phyloP scores from a whole-genome alignment of 2,888 invertebrate genomes.

The Nyleta sp. region DNA sequence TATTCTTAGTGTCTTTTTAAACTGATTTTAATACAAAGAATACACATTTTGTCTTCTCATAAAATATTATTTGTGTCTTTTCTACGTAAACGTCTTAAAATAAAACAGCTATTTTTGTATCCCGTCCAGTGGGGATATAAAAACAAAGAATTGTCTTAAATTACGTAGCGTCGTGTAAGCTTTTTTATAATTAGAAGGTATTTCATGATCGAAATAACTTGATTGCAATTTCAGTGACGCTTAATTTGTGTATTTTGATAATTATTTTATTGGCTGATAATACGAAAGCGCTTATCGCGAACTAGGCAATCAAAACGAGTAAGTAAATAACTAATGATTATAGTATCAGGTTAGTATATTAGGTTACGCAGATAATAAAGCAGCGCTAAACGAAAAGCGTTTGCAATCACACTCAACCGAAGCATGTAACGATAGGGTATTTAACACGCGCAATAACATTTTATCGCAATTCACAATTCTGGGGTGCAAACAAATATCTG shows the following conservation, averaged over 20 bases:
- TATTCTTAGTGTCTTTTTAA: slow-evolving; percentile 17
- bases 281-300: slow-evolving; percentile 47
- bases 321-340: slow-evolving; percentile 52
- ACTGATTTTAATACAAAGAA: slow-evolving; percentile 6
- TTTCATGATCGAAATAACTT: too few relatives aligned
- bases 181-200: too few relatives aligned
- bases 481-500: too few relatives aligned
- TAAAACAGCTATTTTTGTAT: too few relatives aligned
- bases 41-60: too few relatives aligned
- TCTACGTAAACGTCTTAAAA: too few relatives aligned
- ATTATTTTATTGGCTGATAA: slow-evolving; percentile 54
- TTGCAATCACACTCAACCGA: slow-evolving; percentile 20
- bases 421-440: slow-evolving; percentile 29
- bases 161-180: too few relatives aligned
- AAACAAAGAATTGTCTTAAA: too few relatives aligned
- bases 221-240: slow-evolving; percentile 21
- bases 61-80: too few relatives aligned
- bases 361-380: slow-evolving; percentile 58
- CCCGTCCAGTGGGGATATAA: too few relatives aligned
- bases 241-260: slow-evolving; percentile 49
- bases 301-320: slow-evolving; percentile 38
- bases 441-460: slow-evolving; percentile 10
- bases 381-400: slow-evolving; percentile 37
- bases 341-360: slow-evolving; percentile 54
- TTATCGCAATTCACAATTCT: slow-evolving; percentile 6